These are phyloP conservation scores for Saguinus imperator DNA, from an alignment of 2,113 vertebrate species.

Conservation along the genomic window DNA sequence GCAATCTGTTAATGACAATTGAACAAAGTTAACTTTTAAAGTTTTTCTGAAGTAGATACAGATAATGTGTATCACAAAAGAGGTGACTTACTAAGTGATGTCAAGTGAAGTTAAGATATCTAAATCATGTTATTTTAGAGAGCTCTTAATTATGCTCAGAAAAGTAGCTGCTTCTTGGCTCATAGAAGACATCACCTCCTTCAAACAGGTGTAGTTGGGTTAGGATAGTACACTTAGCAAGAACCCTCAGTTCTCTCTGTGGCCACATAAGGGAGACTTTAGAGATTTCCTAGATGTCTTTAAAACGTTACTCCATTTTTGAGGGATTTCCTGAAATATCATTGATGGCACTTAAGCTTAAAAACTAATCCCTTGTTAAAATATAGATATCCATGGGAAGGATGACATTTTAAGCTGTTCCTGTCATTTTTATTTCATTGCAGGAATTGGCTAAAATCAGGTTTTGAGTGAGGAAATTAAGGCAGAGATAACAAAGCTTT, in stretches of 20 bases:
- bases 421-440: slow-evolving; percentile 4
- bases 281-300: background rate
- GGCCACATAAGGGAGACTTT: background rate
- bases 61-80: background rate
- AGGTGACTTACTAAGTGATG: background rate
- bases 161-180: background rate
- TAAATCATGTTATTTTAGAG: background rate
- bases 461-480: background rate
- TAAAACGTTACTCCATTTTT: background rate
- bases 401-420: background rate
- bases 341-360: background rate
- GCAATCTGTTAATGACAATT: background rate
- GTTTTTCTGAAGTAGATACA: slow-evolving; percentile 31
- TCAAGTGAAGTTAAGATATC: slow-evolving; percentile 30
- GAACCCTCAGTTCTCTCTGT: background rate
- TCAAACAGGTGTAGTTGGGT: background rate
- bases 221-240: background rate
- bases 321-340: background rate
- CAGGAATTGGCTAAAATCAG: slow-evolving; percentile 1
- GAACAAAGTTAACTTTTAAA: slow-evolving; percentile 33
- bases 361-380: background rate
- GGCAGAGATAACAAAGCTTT: background rate
- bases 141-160: slow-evolving; percentile 41
- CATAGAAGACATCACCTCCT: background rate
- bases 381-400: background rate